Evolutionary conservation across 2,888 invertebrate species (phyloP).

Genomic region (Aphrophora alni): DNA sequence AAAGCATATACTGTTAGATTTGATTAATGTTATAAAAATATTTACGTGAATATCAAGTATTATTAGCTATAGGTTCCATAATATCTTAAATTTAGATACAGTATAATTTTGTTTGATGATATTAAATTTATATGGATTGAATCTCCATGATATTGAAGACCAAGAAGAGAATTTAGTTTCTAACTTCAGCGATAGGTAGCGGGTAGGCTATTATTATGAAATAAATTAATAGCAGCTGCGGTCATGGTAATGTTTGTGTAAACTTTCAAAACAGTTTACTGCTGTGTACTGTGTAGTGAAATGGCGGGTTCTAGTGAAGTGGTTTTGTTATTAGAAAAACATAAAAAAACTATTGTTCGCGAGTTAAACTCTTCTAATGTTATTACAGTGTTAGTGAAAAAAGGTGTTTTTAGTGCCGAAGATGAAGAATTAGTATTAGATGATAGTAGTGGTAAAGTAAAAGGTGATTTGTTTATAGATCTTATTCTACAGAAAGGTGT

Average conservation of each 20-base stretch:
- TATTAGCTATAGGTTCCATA: too few species aligned
- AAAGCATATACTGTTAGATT: too few species aligned
- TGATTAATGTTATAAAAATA: too few species aligned
- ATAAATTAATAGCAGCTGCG: constrained; percentile 20
- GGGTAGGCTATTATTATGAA: background rate
- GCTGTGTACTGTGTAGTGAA: constrained; percentile 14
- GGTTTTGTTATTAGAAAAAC: constrained; percentile 39
- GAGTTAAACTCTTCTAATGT: constrained; percentile 36
- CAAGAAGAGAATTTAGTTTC: background rate
- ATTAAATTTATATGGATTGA: too few species aligned
- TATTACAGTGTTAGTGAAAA: constrained; percentile 37
- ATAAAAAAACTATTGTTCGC: constrained; percentile 35
- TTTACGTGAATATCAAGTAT: too few species aligned
- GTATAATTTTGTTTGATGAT: too few species aligned
- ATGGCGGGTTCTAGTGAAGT: constrained; percentile 41
- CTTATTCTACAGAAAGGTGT: constrained; percentile 27
- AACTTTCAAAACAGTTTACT: constrained; percentile 31
- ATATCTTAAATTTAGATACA: too few species aligned
- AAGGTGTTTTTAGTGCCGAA: constrained; percentile 39
- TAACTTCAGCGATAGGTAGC: background rate
- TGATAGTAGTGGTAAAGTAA: constrained; percentile 28
- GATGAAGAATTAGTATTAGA: constrained; percentile 36
- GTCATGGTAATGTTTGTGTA: background rate
- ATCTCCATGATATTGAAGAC: too few species aligned
- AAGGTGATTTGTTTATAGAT: constrained; percentile 34